Evolutionary conservation across 2,888 invertebrate species (phyloP), one percentile per base, ranked within the genome.

Genomic region (Pollenia labialis): DNA sequence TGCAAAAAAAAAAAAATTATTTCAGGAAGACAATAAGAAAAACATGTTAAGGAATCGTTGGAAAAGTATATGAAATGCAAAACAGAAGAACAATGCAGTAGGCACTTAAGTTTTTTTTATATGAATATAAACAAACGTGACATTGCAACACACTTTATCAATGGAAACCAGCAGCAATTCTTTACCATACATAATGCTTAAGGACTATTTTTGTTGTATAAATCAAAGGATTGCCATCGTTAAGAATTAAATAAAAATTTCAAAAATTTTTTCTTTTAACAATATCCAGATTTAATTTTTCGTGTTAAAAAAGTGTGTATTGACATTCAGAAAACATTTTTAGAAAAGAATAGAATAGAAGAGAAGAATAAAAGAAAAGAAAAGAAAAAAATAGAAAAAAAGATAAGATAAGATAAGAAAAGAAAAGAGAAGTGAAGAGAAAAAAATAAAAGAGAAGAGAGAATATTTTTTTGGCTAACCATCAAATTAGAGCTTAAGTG

Each of bases 111-210:
- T 23, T 11, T 80, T 46, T 23, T 64, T 40, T 44, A 23, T 74
- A 68, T 52, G 58, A 60, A 74, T 40, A 68, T 44, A 62, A 74
- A 68, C 46, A 79, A 81, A 85, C 80, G 80, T 75, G 81, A 75
- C 85, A 74, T 81, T 75, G 81, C 81, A 85, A 81, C 69, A 75
- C 81, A 80, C 68, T 72, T 54, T 18, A 50, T 14, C 32, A 74
- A 68, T 72, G 48, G 64, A 62, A 82, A 82, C 82, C 84, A 72
- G 56, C 62, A 75, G 32, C 79, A 84, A 23, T 56, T 44, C 32
- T 68, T 42, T 50, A 42, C 23, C 16, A 60, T 42, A 46, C 11
- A 44, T 44, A 46, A 64, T 64, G 46, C 6, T 32, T 12, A 14
- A 40, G 40, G 14, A 32, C 14, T 40, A 23, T 64, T 64, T 42